Conservation (phyloP, 1,140 invertebrate genomes). For the Bacillus rossius region DNA sequence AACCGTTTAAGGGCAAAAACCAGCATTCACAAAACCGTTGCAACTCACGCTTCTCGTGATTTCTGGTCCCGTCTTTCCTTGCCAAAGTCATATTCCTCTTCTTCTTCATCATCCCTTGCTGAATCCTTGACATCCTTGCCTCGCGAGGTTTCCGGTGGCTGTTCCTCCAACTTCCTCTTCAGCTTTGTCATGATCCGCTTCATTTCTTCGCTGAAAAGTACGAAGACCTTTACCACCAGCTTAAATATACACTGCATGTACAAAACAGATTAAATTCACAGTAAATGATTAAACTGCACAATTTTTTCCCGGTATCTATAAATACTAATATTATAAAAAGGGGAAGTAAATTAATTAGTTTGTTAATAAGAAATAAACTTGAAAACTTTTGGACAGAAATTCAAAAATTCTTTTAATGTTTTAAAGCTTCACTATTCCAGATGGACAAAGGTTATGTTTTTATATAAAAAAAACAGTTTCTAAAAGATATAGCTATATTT, state of each 20-base stretch:
- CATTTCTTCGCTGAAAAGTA: slow-evolving; percentile 38
- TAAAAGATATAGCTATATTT: no score
- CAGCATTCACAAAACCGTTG: background rate
- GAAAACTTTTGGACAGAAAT: no score
- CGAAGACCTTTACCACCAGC: slow-evolving; percentile 6
- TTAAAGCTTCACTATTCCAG: no score
- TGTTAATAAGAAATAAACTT: no score
- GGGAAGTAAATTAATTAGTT: no score
- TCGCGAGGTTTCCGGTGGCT: slow-evolving; percentile 15
- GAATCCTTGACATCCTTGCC: slow-evolving; percentile 4
- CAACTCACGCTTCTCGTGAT: slow-evolving; percentile 58
- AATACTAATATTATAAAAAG: no score
- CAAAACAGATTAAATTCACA: no score
- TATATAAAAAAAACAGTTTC: no score
- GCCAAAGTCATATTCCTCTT: slow-evolving; percentile 59
- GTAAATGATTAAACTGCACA: no score
- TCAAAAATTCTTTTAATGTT: no score
- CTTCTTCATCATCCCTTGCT: slow-evolving; percentile 33
- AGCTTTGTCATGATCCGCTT: slow-evolving; percentile 41
- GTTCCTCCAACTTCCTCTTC: slow-evolving; percentile 31
- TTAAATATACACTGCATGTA: slow-evolving; percentile 3
- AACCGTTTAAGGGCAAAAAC: slow-evolving; percentile 17
- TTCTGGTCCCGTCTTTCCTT: slow-evolving; percentile 59
- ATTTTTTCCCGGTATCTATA: no score
- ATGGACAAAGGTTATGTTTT: no score